Evolutionary conservation across 2,113 vertebrate species (phyloP), one percentile per base, ranked within the genome.

Genomic region (Nothobranchius kuhntae): DNA sequence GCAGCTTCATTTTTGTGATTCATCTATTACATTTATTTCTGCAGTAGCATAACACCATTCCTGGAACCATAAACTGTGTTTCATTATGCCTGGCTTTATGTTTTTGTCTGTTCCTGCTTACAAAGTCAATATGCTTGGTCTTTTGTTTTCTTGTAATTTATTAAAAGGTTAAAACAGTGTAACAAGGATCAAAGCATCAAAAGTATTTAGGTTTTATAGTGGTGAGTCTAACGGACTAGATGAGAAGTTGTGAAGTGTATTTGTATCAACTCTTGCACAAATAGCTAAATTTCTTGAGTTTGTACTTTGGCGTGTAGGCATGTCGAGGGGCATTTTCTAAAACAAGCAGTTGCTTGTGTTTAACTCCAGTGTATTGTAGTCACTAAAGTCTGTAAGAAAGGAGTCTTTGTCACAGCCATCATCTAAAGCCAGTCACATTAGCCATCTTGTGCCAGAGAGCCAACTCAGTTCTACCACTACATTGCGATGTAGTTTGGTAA

Each of bases 301-400:
- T 69, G 51, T 80, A 66, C 38, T 13, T 47, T 17, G 48, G 56
- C 13, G 36, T 51, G 58, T 59, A 40, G 54, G 61, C 58, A 21
- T 81, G 57, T 71, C 15, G 42, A 24, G 53, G 38, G 80, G 69
- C 81, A 45, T 78, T 55, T 10, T 81, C 53, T 69, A 40, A 66
- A 88, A 90, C 86, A 90, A 89, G 84, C 42, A 42, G 59, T 82
- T 86, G 71, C 82, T 87, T 88, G 89, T 87, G 76, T 82, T 73
- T 46, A 72, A 73, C 83, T 89, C 65, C 7, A 58, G 65, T 71
- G 79, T 83, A 89, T 90, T 90, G 90, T 89, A 86, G 86, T 91
- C 88, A 83, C 92, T 93, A 91, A 90, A 83, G 73, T 82, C 73
- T 73, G 35, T 89, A 93, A 95, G 94, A 95, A 96, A 94, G 93